phyloP scores from a whole-genome alignment of 2,797 vertebrate species.

The Hafferia zeledoni region DNA sequence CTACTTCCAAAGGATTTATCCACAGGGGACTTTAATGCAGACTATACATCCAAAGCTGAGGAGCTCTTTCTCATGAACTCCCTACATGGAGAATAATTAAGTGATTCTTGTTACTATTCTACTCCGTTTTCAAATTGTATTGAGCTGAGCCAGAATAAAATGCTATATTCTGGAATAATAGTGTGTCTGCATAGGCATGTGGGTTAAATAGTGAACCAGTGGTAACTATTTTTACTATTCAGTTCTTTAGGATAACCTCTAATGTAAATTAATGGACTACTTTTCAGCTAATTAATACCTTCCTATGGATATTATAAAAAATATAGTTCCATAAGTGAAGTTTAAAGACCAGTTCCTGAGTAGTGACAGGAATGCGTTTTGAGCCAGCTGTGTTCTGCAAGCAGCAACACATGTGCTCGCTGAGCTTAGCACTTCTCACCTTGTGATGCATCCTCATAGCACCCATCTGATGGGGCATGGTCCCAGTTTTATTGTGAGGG shows the following conservation, averaged over 20 bases:
- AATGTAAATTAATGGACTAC: neutral
- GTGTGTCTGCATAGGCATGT: neutral
- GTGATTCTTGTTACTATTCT: neutral
- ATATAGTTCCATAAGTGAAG: neutral
- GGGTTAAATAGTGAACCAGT: neutral
- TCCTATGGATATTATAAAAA: neutral
- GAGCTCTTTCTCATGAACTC: neutral
- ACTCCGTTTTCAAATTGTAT: neutral
- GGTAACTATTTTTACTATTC: neutral
- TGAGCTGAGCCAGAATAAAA: neutral
- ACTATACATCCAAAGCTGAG: neutral
- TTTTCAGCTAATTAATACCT: neutral
- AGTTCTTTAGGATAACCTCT: neutral
- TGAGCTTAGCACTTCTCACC: neutral
- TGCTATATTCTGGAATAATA: neutral
- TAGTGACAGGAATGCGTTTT: neutral
- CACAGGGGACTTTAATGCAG: neutral
- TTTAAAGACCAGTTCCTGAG: neutral
- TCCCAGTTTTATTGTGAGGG: neutral
- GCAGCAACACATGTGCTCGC: fast-evolving
- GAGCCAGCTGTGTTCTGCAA: neutral
- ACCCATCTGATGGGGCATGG: neutral
- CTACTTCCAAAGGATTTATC: slow-evolving; percentile 26
- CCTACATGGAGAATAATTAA: neutral
- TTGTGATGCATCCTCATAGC: neutral